Base-by-base conservation (phyloP, 2,797 vertebrate species). In the Amblyopsis hoosieri region DNA sequence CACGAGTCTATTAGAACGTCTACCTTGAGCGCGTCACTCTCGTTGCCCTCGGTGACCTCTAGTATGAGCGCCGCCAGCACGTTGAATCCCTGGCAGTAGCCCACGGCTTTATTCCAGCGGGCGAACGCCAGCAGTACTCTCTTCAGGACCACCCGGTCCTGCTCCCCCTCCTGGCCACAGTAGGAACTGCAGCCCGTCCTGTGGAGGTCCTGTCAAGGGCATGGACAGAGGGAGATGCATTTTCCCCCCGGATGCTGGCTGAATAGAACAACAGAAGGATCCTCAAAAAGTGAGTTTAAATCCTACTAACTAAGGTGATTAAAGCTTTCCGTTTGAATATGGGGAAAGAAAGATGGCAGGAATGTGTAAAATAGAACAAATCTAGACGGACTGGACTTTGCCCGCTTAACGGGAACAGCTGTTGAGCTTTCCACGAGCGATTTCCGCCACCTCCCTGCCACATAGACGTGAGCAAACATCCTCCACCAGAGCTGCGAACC, bases 41-140 rank as follows among this genome's bases (percentile, higher is more conserved):
- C 98, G 0, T 92, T 93, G 68, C 97, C 96, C 71, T 99, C 96
- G 33, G 96, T 96, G n/a, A 99, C 97, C 78, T 98, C 95, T 79
- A 99, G 89, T 45, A 99, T 99, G 11, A 99, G 95, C 0, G 97
- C 98, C 5, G 98, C 97, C 67, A 99, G 86, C 7, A 99, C 98
- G 66, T 99, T 99, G 83, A 99, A 99, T 23, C 98, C 98, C 81
- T 99, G 98, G 78, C 98, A 99, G 81, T 99, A 99, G 17, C 98
- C 98, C 12, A 99, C 96, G 3, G 84, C 83, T 82, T 99, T 99
- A 81, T 99, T 99, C 98, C 98, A 99, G 54, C 98, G 94, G 50
- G 98, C 98, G 1, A 97, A 99, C 0, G 97, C 98, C 57, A 99
- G 81, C 65, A 99, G 89, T 54, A 99, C 97, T 3, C 97, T 86